Conservation (phyloP, 2,797 vertebrate species). For the Epinephelus awoara region DNA sequence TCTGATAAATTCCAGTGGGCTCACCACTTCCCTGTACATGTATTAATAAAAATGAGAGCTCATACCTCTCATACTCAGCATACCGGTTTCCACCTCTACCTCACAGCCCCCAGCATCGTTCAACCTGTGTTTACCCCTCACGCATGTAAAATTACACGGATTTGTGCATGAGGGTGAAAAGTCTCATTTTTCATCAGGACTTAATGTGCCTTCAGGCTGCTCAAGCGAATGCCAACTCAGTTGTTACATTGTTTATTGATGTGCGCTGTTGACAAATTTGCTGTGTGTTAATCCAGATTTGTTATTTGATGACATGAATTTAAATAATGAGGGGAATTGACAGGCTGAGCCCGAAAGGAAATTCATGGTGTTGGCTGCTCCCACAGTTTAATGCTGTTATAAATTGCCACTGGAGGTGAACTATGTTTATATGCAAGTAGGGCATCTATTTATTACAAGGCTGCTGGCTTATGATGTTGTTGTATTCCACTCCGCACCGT, state of each 20-base stretch:
- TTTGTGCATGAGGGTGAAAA: conserved; percentile 1
- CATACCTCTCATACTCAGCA: neutral
- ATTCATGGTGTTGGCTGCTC: conserved; percentile 44
- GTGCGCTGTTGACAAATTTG: conserved; percentile 64
- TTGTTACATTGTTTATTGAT: conserved; percentile 65
- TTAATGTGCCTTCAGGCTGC: conserved; percentile 25
- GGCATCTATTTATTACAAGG: conserved; percentile 41
- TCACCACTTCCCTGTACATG: neutral
- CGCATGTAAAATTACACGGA: neutral
- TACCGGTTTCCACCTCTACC: neutral
- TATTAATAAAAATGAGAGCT: conserved; percentile 27
- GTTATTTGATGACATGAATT: conserved; percentile 68
- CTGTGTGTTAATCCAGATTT: conserved; percentile 71
- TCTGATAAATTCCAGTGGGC: conserved; percentile 1
- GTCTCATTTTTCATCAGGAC: conserved; percentile 33
- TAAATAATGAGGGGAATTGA: conserved; percentile 69
- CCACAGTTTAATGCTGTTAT: conserved; percentile 44
- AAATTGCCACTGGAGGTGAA: conserved; percentile 58
- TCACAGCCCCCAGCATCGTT: conserved; percentile 10
- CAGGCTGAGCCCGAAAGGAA: conserved; percentile 56
- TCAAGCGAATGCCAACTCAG: conserved; percentile 24
- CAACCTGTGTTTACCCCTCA: conserved; percentile 10
- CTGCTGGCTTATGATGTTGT: conserved; percentile 4
- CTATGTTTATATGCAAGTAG: conserved; percentile 39
- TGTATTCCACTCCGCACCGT: conserved; percentile 5